Evolutionary conservation across 2,113 vertebrate species (phyloP).

Genomic region (Pleuronectes platessa): DNA sequence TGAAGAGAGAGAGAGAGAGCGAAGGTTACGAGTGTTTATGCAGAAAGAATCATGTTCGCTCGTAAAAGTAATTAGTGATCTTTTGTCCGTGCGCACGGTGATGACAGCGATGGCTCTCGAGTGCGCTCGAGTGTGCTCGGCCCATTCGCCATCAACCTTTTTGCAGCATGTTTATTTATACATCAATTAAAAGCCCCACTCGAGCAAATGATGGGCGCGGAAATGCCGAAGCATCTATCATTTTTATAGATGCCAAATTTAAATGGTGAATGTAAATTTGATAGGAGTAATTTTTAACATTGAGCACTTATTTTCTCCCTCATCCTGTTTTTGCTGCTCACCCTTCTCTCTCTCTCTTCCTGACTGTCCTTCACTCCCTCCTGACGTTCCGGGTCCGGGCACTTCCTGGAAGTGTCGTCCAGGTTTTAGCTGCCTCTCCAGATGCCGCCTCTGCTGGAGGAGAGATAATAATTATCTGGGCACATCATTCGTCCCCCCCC

Average conservation of each 20-base stretch:
- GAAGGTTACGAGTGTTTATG: constrained; percentile 53
- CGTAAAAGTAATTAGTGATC: constrained; percentile 60
- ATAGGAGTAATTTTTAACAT: constrained; percentile 7
- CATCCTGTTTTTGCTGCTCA: neutral
- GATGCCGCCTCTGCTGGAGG: constrained; percentile 28
- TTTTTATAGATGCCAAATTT: constrained; percentile 28
- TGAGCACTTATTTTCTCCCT: neutral
- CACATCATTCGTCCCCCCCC: neutral
- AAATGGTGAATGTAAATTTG: constrained; percentile 30
- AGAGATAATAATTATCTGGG: constrained; percentile 51
- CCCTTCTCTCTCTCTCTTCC: neutral
- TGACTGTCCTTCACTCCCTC: neutral
- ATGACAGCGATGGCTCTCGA: constrained; percentile 20
- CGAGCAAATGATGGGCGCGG: constrained; percentile 30
- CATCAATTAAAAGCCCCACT: constrained; percentile 62
- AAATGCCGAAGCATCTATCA: constrained; percentile 31
- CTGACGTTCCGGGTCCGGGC: constrained; percentile 3
- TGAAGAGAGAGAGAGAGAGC: constrained; percentile 1
- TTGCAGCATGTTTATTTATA: constrained; percentile 62
- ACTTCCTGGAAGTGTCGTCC: constrained; percentile 12
- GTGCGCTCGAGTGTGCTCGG: constrained; percentile 49
- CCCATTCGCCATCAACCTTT: constrained; percentile 48
- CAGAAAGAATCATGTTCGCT: constrained; percentile 41
- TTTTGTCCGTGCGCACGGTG: constrained; percentile 45
- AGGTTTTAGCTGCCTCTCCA: constrained; percentile 25